phyloP scores from a whole-genome alignment of 1,140 invertebrate species.

The Orius insidiosus region DNA sequence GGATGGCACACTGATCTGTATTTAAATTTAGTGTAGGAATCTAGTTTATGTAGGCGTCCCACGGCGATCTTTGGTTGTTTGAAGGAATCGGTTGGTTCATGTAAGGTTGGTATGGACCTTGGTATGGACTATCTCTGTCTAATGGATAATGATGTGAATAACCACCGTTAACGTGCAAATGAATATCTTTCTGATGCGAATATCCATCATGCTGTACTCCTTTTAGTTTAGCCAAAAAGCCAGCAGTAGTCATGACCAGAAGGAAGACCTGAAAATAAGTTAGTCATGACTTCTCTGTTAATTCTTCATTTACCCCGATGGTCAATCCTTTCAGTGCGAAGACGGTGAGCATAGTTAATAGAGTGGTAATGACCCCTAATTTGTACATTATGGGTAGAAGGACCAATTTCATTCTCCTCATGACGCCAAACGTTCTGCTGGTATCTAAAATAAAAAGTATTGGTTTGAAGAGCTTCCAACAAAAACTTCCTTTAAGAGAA shows the following conservation, averaged over 20 bases:
- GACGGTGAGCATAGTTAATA: constrained; percentile 28
- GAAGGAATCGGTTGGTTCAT: background rate
- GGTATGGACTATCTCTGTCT: constrained; percentile 5
- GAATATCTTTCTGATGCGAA: constrained; percentile 15
- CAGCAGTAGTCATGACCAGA: constrained; percentile 27
- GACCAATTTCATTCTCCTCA: constrained; percentile 29
- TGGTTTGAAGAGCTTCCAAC: too few species aligned
- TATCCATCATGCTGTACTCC: constrained; percentile 12
- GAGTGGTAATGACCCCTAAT: constrained; percentile 35
- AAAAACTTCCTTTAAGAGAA: too few species aligned
- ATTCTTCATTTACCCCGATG: constrained; percentile 29
- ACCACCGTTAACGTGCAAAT: constrained; percentile 14
- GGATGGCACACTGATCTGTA: too few species aligned
- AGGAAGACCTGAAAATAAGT: constrained; percentile 24
- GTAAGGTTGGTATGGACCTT: background rate
- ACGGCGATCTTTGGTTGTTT: too few species aligned
- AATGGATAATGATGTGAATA: background rate
- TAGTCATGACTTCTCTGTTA: too few species aligned
- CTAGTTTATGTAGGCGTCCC: too few species aligned
- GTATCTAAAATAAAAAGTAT: too few species aligned
- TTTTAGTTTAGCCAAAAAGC: constrained; percentile 27
- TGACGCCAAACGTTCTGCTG: constrained; percentile 22
- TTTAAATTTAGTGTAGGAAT: too few species aligned
- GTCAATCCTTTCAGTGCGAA: constrained; percentile 32
- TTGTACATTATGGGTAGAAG: constrained; percentile 35